These are phyloP conservation scores for Arremon aurantiirostris DNA, from an alignment of 2,797 vertebrate genomes.

Conservation along the genomic window DNA sequence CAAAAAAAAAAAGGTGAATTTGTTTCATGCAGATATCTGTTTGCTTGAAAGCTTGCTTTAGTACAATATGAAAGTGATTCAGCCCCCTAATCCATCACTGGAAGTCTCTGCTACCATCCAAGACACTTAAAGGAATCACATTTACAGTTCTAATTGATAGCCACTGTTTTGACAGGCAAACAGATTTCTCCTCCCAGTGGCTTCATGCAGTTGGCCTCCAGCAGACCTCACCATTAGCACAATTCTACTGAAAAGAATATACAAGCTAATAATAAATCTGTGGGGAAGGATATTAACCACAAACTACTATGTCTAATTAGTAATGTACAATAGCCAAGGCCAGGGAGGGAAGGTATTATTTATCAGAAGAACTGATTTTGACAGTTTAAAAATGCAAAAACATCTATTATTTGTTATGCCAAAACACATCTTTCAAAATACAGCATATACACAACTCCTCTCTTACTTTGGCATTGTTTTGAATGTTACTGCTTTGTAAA, in stretches of 20 bases:
- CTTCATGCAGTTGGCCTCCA: conserved; percentile 48
- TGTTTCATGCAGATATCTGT: conserved; percentile 23
- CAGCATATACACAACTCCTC: not conserved
- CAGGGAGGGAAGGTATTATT: conserved; percentile 33
- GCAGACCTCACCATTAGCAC: conserved; percentile 62
- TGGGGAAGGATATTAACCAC: conserved; percentile 48
- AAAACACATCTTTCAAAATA: conserved; percentile 47
- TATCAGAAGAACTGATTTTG: conserved; percentile 46
- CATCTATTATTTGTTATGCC: conserved; percentile 35
- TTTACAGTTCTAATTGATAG: conserved; percentile 66
- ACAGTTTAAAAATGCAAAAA: conserved; percentile 37
- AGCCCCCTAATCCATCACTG: conserved; percentile 45
- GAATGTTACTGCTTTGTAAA: not conserved
- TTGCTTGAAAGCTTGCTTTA: conserved; percentile 41
- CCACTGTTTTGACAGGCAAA: conserved; percentile 55
- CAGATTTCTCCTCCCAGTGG: conserved; percentile 43
- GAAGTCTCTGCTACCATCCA: conserved; percentile 41
- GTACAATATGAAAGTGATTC: conserved; percentile 37
- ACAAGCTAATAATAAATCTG: conserved; percentile 30
- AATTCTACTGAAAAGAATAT: conserved; percentile 40
- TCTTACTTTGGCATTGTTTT: not conserved
- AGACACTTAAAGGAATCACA: conserved; percentile 52
- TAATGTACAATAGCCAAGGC: conserved; percentile 23
- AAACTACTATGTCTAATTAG: conserved; percentile 59
- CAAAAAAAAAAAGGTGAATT: conserved; percentile 41